A percentile compares a stretch with the other conserved stretches of the same genome.
phyloP scores from a whole-genome alignment of 2,888 invertebrate species.

The Catocala sponsa region DNA sequence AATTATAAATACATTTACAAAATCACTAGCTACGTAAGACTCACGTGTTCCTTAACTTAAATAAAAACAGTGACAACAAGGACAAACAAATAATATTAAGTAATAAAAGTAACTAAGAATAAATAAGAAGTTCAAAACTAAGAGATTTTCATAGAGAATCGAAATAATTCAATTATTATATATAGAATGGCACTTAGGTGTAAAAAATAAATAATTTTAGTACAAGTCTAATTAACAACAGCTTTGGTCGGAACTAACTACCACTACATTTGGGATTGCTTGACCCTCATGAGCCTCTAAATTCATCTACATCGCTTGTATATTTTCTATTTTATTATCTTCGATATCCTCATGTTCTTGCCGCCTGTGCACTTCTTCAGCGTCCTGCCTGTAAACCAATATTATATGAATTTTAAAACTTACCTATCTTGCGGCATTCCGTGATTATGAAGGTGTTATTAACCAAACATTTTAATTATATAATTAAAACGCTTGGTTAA shows the following conservation, averaged over 20 bases:
- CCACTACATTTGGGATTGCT: slow-evolving; percentile 78
- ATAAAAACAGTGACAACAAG: slow-evolving; percentile 47
- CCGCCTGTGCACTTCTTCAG: slow-evolving; percentile 78
- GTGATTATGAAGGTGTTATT: neutral
- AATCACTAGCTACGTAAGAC: slow-evolving; percentile 75
- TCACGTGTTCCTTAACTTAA: slow-evolving; percentile 47
- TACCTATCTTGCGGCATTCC: neutral
- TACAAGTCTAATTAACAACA: slow-evolving; percentile 65
- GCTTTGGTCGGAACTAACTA: slow-evolving; percentile 83
- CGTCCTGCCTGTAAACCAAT: slow-evolving; percentile 75
- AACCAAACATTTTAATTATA: no score
- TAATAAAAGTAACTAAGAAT: slow-evolving; percentile 22
- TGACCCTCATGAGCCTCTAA: slow-evolving; percentile 45
- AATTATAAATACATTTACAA: slow-evolving; percentile 43
- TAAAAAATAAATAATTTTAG: slow-evolving; percentile 61
- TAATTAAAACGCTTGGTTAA: no score
- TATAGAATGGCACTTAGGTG: slow-evolving; percentile 67
- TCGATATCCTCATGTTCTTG: slow-evolving; percentile 68
- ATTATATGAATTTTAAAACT: neutral
- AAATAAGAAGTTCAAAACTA: slow-evolving; percentile 27
- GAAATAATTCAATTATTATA: slow-evolving; percentile 39
- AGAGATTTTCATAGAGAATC: slow-evolving; percentile 22
- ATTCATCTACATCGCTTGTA: slow-evolving; percentile 74
- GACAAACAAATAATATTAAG: slow-evolving; percentile 33
- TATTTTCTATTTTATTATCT: slow-evolving; percentile 73